These are phyloP conservation scores for Andinoacara biseriatus DNA, from an alignment of 2,113 vertebrate genomes.

Conservation along the genomic window DNA sequence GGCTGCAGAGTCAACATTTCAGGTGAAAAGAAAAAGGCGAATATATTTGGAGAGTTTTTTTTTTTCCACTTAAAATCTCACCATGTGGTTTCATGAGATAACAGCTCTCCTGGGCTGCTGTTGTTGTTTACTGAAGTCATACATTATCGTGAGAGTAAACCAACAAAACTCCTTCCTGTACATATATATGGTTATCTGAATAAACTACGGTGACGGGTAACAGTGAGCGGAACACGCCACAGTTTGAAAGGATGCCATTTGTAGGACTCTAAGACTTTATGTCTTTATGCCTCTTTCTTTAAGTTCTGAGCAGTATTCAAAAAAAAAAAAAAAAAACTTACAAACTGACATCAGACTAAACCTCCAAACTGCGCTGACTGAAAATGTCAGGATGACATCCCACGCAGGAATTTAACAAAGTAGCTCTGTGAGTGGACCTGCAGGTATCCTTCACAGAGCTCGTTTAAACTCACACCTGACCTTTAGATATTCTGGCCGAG, in stretches of 20 bases:
- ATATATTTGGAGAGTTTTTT: constrained; percentile 13
- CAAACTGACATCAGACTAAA: neutral
- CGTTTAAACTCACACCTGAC: neutral
- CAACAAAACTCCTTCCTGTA: neutral
- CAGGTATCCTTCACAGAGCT: neutral
- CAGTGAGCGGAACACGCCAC: neutral
- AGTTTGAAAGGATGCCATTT: neutral
- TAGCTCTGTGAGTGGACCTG: neutral
- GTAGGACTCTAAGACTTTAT: neutral
- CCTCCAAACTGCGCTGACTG: neutral
- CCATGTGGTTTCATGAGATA: constrained; percentile 47
- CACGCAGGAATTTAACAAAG: neutral
- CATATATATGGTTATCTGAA: neutral
- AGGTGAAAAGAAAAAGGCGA: neutral
- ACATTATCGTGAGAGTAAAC: neutral
- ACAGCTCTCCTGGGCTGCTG: constrained; percentile 16
- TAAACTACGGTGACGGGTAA: neutral
- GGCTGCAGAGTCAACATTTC: constrained; percentile 22
- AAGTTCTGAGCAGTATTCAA: neutral
- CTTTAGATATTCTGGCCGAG: neutral
- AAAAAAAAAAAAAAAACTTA: constrained; percentile 6
- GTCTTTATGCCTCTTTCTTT: neutral
- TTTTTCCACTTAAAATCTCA: constrained; percentile 3
- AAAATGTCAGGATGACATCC: constrained; percentile 28
- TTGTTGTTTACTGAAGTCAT: neutral